These are phyloP conservation scores for Ianthella basta DNA, from an alignment of 37 sponge, comb jelly and placozoan species.

Conservation along the genomic window DNA sequence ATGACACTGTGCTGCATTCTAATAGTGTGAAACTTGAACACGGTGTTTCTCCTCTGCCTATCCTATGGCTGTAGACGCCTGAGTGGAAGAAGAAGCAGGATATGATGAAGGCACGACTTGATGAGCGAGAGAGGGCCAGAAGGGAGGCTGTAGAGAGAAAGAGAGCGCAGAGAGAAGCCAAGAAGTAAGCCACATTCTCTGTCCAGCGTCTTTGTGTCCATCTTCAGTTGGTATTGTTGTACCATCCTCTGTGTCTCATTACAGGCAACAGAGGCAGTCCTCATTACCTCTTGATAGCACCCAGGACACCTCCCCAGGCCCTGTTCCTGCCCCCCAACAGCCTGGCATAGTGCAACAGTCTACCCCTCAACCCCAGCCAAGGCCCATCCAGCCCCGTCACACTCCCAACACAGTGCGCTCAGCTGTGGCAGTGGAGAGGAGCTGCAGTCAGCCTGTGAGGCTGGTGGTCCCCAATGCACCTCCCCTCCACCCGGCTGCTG, in stretches of 20 bases:
- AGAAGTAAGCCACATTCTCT: neutral
- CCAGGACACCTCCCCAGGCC: too few species aligned
- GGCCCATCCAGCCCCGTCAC: neutral
- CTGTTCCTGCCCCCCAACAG: neutral
- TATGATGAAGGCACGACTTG: slow-evolving; percentile 34
- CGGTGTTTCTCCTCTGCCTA: too few species aligned
- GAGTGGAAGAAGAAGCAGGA: too few species aligned
- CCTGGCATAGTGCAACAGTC: neutral
- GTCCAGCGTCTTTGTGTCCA: neutral
- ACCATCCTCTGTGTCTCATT: neutral
- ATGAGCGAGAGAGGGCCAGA: slow-evolving; percentile 45
- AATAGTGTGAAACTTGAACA: too few species aligned
- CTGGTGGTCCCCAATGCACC: too few species aligned
- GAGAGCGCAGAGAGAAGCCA: neutral
- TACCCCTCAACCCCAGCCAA: neutral
- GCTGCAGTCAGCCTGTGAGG: too few species aligned
- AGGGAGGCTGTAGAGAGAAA: slow-evolving; percentile 19
- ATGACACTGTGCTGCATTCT: too few species aligned
- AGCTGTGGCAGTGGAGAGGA: neutral
- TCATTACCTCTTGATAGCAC: too few species aligned
- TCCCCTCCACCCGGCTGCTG: too few species aligned
- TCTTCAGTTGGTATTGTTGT: neutral
- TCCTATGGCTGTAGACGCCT: too few species aligned
- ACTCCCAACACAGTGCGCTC: neutral
- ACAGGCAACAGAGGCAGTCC: neutral